phyloP scores from a whole-genome alignment of 2,797 vertebrate genomes.

The Avahi laniger region DNA sequence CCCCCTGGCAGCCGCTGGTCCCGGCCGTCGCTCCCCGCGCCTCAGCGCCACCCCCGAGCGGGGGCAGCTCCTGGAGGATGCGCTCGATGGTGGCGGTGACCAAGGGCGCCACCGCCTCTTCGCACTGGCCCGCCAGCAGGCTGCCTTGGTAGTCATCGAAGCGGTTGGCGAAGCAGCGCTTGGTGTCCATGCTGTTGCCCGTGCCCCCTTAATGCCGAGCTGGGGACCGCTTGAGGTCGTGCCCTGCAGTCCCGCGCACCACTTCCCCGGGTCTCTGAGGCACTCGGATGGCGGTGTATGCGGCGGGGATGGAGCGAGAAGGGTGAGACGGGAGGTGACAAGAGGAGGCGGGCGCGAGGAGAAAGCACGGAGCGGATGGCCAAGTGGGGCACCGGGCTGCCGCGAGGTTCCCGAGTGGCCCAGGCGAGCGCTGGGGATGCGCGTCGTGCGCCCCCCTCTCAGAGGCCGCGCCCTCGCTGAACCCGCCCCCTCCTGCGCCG shows the following conservation, averaged over 20 bases:
- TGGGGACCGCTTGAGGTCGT: conserved; percentile 25
- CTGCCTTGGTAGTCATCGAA: conserved; percentile 91
- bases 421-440: accelerated
- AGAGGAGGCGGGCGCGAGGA: conserved; percentile 70
- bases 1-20: conserved; percentile 85
- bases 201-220: conserved; percentile 3
- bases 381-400: conserved; percentile 64
- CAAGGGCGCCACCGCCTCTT: conserved; percentile 83
- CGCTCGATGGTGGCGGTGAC: conserved; percentile 88
- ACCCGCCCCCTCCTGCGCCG: conserved; percentile 63
- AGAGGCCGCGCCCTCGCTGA: conserved; percentile 55
- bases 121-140: conserved; percentile 85
- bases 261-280: conserved; percentile 19
- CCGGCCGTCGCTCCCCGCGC: conserved; percentile 72
- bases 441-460: not conserved
- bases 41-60: conserved; percentile 68
- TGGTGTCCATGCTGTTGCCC: conserved; percentile 88
- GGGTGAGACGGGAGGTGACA: conserved; percentile 64
- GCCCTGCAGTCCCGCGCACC: not conserved
- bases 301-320: conserved; percentile 50
- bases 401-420: conserved; percentile 43
- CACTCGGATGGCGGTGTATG: conserved; percentile 33
- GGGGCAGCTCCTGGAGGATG: conserved; percentile 87
- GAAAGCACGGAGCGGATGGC: conserved; percentile 29
- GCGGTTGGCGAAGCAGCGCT: conserved; percentile 91